Evolutionary conservation across 2,113 vertebrate species (phyloP), one percentile per base, ranked within the genome.

Genomic region (Phylloscopus trochilus): DNA sequence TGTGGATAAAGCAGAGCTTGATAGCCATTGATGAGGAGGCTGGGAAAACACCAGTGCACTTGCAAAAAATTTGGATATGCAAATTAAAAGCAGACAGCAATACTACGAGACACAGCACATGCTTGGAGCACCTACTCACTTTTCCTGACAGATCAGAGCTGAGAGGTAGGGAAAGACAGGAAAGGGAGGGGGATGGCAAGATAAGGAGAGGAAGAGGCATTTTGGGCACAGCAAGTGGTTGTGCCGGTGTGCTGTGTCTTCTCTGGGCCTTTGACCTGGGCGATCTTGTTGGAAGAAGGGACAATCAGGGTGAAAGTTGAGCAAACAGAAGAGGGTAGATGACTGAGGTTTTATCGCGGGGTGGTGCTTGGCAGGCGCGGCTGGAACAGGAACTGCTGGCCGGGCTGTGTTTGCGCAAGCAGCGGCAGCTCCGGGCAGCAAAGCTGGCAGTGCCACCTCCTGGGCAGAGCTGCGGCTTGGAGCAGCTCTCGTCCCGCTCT

Each of bases 371-470:
- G 16, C 46, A 10, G 5, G 43, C 44, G 10, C 8, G 19, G 30
- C 2, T 49, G 3, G 3, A 37, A 5, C 53, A 20, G 76, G 76
- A 69, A 7, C n/a, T 18, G 12, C 53, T 12, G 60, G 30, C 37
- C 2, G 1, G 7, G 41, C 75, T 14, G 16, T 4, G 3, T 2
- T 59, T 67, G 47, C 0, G 0, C 35, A 31, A 39, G 70, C 11
- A 17, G 10, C 37, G 0, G 13, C 63, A 3, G 41, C 51, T 37
- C 6, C 64, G 20, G 81, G 46, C 35, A 51, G 73, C 26, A 31
- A 46, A 33, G 86, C 69, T 83, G 79, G 33, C 79, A 90, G 63
- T 94, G 96, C 94, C 92, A 85, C 39, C 96, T 97, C 70, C 89
- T 90, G 94, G 92, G 16, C 84, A 77, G 30, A 83, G 70, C 62